Base-by-base conservation (phyloP, 2,797 vertebrate species). In the Sebastes baramenuke region DNA sequence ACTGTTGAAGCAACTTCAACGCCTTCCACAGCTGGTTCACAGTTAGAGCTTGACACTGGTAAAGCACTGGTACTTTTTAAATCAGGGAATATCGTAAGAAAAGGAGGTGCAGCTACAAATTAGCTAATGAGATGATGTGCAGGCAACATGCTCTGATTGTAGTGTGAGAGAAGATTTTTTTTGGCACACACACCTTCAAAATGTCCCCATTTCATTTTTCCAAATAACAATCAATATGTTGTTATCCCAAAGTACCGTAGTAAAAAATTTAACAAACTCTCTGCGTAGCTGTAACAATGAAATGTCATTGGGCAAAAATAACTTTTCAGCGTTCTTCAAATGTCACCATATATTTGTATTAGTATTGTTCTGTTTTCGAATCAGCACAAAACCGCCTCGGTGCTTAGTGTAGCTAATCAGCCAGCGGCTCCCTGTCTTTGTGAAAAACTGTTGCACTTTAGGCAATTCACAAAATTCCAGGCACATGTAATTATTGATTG, bases 401-500 rank as follows among this genome's bases (percentile, higher is more conserved):
- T 78, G 74, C 66, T 79, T 86, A 62, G 34, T 62, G 72, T 13
- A 58, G 87, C 61, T 73, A 83, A 89, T 82, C 67, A 75, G 61
- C 18, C 75, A 14, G 11, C 14, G 25, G 58, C 60, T 86, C 52
- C 12, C 18, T 36, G 66, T 68, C 52, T 88, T 75, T 80, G 16
- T 75, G 46, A 68, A 78, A 66, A 67, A 74, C 49, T 22, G 54
- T 70, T 62, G 62, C 62, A 84, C 85, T 91, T 87, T 29, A 58
- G 84, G 81, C 82, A 64, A 71, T 87, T 81, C 81, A 84, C 52
- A 72, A 79, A 89, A 90, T 82, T 85, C 74, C 34, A 79, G 76
- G 68, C 85, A 82, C 79, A 74, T 85, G 72, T 79, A 81, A 77
- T 88, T 88, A 92, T 93, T 79, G 93, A 94, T 90, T 88, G 34